A percentile compares a stretch with the other conserved stretches of the same genome.
Evolutionary conservation across 2,888 invertebrate species (phyloP).

Genomic region (Mylabris sibirica): DNA sequence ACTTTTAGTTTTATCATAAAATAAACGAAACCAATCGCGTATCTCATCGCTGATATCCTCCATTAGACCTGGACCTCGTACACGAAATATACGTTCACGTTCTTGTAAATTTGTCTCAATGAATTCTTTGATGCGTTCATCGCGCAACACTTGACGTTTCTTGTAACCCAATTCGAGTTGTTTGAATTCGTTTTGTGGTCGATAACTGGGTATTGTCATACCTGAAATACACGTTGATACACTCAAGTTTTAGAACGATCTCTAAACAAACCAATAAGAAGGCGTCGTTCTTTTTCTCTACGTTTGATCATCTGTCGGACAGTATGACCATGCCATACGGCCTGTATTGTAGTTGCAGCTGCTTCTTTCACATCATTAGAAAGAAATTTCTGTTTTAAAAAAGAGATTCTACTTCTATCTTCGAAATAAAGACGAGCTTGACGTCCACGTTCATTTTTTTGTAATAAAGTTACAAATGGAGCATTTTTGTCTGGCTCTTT

Average conservation of each 20-base stretch:
- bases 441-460: constrained; percentile 63
- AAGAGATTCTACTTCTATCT: constrained; percentile 37
- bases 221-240: constrained; percentile 47
- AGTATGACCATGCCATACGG: constrained; percentile 62
- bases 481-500: constrained; percentile 43
- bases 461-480: constrained; percentile 57
- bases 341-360: constrained; percentile 60
- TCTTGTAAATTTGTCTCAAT: constrained; percentile 62
- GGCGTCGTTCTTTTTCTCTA: constrained; percentile 61
- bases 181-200: constrained; percentile 61
- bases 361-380: constrained; percentile 31
- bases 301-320: constrained; percentile 59
- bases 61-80: constrained; percentile 68
- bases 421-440: constrained; percentile 53
- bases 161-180: constrained; percentile 63
- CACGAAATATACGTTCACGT: constrained; percentile 62
- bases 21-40: constrained; percentile 75
- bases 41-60: constrained; percentile 81
- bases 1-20: constrained; percentile 66
- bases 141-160: constrained; percentile 61
- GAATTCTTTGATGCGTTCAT: constrained; percentile 62
- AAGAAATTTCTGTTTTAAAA: constrained; percentile 27
- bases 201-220: constrained; percentile 66
- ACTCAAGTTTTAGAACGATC: neutral
- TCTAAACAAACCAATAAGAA: constrained; percentile 57